phyloP scores from a whole-genome alignment of 2,888 invertebrate species.

The Cataglyphis rosenhaueri region DNA sequence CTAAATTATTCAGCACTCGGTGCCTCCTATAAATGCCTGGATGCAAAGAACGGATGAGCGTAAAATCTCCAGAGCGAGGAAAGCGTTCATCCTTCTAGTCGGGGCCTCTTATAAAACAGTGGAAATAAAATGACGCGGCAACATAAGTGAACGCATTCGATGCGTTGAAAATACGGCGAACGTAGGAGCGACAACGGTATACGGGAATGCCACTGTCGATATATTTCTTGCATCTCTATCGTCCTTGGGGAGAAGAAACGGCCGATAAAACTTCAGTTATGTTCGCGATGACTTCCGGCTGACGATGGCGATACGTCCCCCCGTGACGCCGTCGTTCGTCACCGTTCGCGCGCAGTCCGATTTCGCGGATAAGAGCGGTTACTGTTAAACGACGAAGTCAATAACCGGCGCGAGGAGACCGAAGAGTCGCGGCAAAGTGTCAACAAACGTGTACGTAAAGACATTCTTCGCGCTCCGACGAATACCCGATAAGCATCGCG shows the following conservation, averaged over 20 bases:
- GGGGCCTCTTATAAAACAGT: constrained; percentile 56
- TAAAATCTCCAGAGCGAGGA: constrained; percentile 38
- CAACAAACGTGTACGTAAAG: constrained; percentile 45
- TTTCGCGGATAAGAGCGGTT: constrained; percentile 64
- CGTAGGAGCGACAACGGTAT: constrained; percentile 48
- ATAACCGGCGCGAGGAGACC: constrained; percentile 58
- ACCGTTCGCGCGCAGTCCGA: constrained; percentile 31
- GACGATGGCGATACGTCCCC: constrained; percentile 59
- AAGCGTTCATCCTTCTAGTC: constrained; percentile 24
- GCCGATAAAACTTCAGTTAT: constrained; percentile 52
- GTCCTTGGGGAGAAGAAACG: constrained; percentile 49
- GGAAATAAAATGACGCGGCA: constrained; percentile 72
- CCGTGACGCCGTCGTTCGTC: constrained; percentile 47
- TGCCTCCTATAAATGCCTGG: background rate
- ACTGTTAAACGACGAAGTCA: constrained; percentile 55
- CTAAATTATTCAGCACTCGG: background rate
- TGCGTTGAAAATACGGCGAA: constrained; percentile 35
- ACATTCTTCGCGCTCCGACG: constrained; percentile 8
- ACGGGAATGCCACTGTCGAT: constrained; percentile 29
- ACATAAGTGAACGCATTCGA: constrained; percentile 57
- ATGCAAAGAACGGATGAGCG: background rate
- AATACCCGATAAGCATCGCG: constrained; percentile 2
- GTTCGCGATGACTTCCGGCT: constrained; percentile 59
- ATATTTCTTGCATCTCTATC: constrained; percentile 51
- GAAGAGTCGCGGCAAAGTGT: constrained; percentile 19